A percentile compares a stretch with the other conserved stretches of the same genome.
phyloP scores from a whole-genome alignment of 2,113 vertebrate genomes.

The Bucco capensis region DNA sequence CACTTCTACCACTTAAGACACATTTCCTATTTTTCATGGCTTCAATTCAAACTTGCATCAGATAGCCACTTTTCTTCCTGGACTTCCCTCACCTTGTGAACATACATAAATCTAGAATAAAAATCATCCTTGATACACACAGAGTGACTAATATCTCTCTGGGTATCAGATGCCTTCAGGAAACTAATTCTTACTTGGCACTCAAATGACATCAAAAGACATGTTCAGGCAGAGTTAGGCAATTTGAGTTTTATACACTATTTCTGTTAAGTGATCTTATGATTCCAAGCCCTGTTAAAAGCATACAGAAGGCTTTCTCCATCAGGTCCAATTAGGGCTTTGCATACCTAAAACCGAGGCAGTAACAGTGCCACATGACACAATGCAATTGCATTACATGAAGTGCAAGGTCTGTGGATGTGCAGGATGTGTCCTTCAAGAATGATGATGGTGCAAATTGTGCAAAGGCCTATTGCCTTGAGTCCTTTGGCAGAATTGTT shows the following conservation, averaged over 20 bases:
- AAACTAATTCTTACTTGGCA: conserved; percentile 46
- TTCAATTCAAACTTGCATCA: neutral
- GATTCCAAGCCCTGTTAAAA: neutral
- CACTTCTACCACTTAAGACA: neutral
- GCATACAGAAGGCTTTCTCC: neutral
- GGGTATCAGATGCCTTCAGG: conserved; percentile 3
- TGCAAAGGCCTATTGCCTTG: rapidly evolving
- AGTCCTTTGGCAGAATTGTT: neutral
- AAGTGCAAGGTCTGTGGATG: neutral
- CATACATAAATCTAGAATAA: neutral
- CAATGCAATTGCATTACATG: neutral
- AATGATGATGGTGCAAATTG: neutral
- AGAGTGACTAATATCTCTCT: conserved; percentile 8
- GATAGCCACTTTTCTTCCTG: neutral
- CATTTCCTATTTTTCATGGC: neutral
- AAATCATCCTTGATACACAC: neutral
- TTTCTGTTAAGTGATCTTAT: neutral
- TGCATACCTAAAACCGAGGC: neutral
- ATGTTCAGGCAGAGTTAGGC: neutral
- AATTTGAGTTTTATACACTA: neutral
- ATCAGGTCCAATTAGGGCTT: neutral
- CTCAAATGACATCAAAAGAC: neutral
- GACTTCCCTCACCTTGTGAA: neutral
- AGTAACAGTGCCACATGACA: neutral
- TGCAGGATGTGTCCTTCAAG: rapidly evolving